phyloP scores from a whole-genome alignment of 1,140 invertebrate species.

The Zaprionus camerounensis region DNA sequence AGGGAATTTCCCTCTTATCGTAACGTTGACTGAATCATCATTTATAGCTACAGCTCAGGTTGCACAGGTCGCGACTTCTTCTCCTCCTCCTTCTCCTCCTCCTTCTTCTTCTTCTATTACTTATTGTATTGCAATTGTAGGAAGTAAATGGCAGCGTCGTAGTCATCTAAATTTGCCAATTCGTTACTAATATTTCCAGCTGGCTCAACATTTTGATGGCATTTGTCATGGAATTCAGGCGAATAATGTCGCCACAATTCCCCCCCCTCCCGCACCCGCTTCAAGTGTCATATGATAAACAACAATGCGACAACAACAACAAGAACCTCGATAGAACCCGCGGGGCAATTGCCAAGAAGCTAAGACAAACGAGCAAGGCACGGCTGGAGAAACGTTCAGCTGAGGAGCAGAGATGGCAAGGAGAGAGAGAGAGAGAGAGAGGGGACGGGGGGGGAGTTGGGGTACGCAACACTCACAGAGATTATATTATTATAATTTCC shows the following conservation, averaged over 20 bases:
- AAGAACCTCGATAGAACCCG: constrained; percentile 24
- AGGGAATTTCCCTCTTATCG: neutral
- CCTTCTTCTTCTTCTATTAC: neutral
- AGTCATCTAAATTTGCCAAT: constrained; percentile 17
- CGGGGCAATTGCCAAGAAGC: constrained; percentile 49
- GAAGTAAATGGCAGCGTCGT: constrained; percentile 9
- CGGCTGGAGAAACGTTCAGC: constrained; percentile 31
- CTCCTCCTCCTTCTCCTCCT: neutral
- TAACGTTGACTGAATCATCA: neutral
- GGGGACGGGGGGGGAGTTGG: constrained; percentile 8
- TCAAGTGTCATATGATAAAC: constrained; percentile 53
- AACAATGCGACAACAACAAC: constrained; percentile 26
- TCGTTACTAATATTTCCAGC: constrained; percentile 30
- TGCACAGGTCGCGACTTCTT: neutral
- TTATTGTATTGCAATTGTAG: constrained; percentile 21
- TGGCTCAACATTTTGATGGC: constrained; percentile 45
- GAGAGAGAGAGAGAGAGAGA: neutral
- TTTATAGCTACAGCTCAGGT: neutral
- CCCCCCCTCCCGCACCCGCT: too few relatives aligned
- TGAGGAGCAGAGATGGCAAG: neutral
- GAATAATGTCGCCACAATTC: constrained; percentile 23
- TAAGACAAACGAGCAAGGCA: constrained; percentile 6
- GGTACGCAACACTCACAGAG: constrained; percentile 47
- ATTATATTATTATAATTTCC: constrained; percentile 83
- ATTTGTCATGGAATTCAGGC: constrained; percentile 49